Conservation (phyloP, 2,888 invertebrate species). For the Galerucella calmariensis region DNA sequence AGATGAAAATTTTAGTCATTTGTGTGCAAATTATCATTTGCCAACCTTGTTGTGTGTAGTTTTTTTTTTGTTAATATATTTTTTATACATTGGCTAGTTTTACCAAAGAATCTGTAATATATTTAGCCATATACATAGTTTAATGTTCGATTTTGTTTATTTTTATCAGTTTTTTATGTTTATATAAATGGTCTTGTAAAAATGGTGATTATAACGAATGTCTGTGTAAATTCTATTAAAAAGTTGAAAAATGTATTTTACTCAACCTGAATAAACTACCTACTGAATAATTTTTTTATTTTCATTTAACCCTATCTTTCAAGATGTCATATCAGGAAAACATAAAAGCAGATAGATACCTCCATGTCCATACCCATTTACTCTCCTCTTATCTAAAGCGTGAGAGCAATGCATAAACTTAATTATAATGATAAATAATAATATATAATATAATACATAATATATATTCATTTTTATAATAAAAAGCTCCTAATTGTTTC, state of each 20-base stretch:
- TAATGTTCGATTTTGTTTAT: conserved; percentile 48
- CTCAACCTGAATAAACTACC: conserved; percentile 59
- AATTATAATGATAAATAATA: too few species aligned
- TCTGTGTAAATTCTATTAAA: conserved; percentile 64
- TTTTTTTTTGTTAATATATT: conserved; percentile 52
- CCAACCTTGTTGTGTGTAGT: conserved; percentile 55
- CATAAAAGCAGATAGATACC: background rate
- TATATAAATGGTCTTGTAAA: conserved; percentile 58
- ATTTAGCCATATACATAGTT: conserved; percentile 49
- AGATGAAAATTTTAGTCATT: conserved; percentile 46
- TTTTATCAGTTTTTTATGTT: conserved; percentile 52
- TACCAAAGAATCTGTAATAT: conserved; percentile 66
- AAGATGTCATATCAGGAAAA: background rate
- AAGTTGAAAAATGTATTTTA: conserved; percentile 65
- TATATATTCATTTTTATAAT: too few species aligned
- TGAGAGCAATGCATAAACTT: too few species aligned
- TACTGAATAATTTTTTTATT: conserved; percentile 17
- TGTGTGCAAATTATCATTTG: conserved; percentile 48
- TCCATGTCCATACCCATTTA: too few species aligned
- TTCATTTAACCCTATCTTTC: background rate
- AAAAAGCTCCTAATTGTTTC: too few species aligned
- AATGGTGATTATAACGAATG: conserved; percentile 60
- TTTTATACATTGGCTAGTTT: conserved; percentile 63
- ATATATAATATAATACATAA: too few species aligned
- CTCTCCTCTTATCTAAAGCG: too few species aligned